Conservation (phyloP, 2,797 vertebrate genomes). For the Falco concolor region DNA sequence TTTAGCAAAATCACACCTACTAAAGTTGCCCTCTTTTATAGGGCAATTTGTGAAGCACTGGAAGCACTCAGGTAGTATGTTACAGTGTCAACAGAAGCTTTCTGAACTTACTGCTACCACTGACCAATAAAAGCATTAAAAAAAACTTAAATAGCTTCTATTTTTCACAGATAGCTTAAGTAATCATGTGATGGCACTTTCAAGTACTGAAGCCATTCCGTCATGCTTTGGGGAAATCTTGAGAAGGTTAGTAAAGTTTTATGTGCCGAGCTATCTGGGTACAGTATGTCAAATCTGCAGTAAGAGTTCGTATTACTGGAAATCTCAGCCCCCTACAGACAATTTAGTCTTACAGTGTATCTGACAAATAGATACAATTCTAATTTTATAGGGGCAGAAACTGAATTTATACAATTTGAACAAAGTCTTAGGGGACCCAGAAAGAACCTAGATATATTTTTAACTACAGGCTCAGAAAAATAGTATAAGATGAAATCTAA, state of each 20-base stretch:
- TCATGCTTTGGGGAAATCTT: background rate
- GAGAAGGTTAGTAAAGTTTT: background rate
- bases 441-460: background rate
- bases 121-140: background rate
- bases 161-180: background rate
- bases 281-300: background rate
- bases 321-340: background rate
- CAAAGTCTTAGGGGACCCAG: background rate
- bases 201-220: background rate
- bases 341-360: background rate
- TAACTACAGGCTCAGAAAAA: background rate
- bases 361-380: background rate
- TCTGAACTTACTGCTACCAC: background rate
- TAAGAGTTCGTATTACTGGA: background rate
- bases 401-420: background rate
- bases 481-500: background rate
- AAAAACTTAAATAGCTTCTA: background rate
- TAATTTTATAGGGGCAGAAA: background rate
- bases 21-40: slow-evolving; percentile 33
- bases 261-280: background rate
- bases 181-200: background rate
- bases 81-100: slow-evolving; percentile 2
- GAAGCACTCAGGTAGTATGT: slow-evolving; percentile 1
- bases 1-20: slow-evolving; percentile 32
- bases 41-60: slow-evolving; percentile 24